Conservation (phyloP, 2,888 invertebrate genomes). For the Itoplectis maculator region DNA sequence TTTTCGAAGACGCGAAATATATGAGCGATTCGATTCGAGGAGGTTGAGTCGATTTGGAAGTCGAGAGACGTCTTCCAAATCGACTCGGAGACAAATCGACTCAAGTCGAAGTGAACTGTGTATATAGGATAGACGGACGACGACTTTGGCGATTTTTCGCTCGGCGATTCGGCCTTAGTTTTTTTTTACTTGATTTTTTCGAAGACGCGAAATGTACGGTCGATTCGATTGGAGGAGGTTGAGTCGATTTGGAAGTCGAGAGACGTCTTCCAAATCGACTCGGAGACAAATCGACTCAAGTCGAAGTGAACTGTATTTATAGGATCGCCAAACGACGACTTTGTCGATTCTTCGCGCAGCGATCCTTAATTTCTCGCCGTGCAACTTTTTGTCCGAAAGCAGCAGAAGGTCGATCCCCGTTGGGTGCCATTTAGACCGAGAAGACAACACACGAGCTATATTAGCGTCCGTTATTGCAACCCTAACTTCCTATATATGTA, state of each 20-base stretch:
- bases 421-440: background rate
- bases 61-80: background rate
- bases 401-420: background rate
- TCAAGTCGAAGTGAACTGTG: background rate
- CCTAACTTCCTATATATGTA: slow-evolving; percentile 13
- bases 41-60: too few species aligned
- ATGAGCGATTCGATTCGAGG: too few species aligned
- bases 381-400: background rate
- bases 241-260: too few species aligned
- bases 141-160: slow-evolving; percentile 2
- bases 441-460: slow-evolving; percentile 14
- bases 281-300: background rate
- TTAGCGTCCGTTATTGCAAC: slow-evolving; percentile 14
- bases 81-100: background rate
- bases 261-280: background rate
- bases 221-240: too few species aligned
- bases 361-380: background rate
- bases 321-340: background rate
- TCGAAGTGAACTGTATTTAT: background rate
- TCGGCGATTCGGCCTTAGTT: slow-evolving; percentile 8
- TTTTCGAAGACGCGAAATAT: too few species aligned
- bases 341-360: slow-evolving; percentile 4
- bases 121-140: background rate
- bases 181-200: too few species aligned
- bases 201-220: too few species aligned